These are phyloP conservation scores for Lasioglossum marginatum DNA, from an alignment of 2,888 invertebrate species.

Conservation along the genomic window DNA sequence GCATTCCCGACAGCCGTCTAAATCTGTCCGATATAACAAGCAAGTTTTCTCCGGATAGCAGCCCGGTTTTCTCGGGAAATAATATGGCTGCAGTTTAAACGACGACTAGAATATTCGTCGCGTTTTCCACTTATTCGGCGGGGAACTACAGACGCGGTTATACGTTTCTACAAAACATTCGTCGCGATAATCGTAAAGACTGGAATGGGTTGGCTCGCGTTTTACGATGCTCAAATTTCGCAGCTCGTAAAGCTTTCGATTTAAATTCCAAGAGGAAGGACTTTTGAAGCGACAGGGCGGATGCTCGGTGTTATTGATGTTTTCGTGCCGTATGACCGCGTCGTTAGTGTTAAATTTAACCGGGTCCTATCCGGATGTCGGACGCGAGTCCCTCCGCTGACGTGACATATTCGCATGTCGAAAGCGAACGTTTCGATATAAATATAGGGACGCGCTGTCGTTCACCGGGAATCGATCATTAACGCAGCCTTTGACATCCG, in stretches of 20 bases:
- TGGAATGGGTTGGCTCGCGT: constrained; percentile 26
- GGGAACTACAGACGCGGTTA: constrained; percentile 20
- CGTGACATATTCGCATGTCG: constrained; percentile 43
- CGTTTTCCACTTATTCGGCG: constrained; percentile 36
- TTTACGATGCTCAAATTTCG: constrained; percentile 57
- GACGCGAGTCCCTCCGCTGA: constrained; percentile 20
- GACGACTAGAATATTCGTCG: constrained; percentile 13
- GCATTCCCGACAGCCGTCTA: background rate
- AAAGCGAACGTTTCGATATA: constrained; percentile 55
- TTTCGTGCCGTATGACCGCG: constrained; percentile 51
- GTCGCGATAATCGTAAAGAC: constrained; percentile 52
- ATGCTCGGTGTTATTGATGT: constrained; percentile 56
- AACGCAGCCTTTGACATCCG: constrained; percentile 63
- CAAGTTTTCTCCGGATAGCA: background rate
- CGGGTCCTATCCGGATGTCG: constrained; percentile 20
- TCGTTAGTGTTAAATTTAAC: constrained; percentile 68
- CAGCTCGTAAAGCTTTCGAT: constrained; percentile 57
- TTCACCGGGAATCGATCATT: constrained; percentile 53
- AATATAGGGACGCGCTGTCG: constrained; percentile 62
- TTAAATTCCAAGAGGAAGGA: constrained; percentile 52
- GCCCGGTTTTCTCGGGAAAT: background rate
- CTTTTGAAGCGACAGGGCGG: constrained; percentile 34
- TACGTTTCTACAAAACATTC: constrained; percentile 42
- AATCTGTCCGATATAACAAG: constrained; percentile 9
- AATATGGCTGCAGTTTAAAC: constrained; percentile 6